These are phyloP conservation scores for Caerostris extrusa DNA, from an alignment of 1,140 invertebrate species.

Conservation along the genomic window DNA sequence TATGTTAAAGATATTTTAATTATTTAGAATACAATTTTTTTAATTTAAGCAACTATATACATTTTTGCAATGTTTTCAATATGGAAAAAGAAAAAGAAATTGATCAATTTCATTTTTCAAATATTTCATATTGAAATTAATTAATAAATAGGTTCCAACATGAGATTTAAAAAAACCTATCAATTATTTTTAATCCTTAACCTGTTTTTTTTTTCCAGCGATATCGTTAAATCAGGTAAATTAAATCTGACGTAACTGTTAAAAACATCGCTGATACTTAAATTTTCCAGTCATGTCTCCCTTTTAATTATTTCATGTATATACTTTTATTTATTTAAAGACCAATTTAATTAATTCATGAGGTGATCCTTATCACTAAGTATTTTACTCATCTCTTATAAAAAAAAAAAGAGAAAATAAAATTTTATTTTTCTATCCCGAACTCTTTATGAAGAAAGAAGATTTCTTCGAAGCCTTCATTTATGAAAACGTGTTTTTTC, in stretches of 20 bases:
- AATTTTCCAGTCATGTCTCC: neutral
- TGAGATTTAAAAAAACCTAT: too few species aligned
- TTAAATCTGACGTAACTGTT: neutral
- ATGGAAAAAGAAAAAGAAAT: too few species aligned
- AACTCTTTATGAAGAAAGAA: neutral
- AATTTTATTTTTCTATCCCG: neutral
- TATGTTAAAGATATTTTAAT: too few species aligned
- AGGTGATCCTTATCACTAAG: neutral
- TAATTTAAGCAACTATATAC: too few species aligned
- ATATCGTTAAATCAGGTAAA: neutral
- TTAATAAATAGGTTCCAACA: too few species aligned
- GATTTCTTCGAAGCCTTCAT: neutral
- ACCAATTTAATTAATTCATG: neutral
- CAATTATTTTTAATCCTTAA: too few species aligned
- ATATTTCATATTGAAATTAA: too few species aligned
- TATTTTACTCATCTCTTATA: neutral
- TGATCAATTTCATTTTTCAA: too few species aligned
- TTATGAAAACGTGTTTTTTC: neutral
- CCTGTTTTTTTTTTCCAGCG: too few species aligned
- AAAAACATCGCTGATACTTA: neutral
- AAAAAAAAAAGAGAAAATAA: neutral
- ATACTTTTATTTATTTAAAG: neutral
- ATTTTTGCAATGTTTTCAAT: too few species aligned
- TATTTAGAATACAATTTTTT: too few species aligned
- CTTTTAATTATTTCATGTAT: neutral